Conservation (phyloP, 2,888 invertebrate species). For the Drosophila limbata region DNA sequence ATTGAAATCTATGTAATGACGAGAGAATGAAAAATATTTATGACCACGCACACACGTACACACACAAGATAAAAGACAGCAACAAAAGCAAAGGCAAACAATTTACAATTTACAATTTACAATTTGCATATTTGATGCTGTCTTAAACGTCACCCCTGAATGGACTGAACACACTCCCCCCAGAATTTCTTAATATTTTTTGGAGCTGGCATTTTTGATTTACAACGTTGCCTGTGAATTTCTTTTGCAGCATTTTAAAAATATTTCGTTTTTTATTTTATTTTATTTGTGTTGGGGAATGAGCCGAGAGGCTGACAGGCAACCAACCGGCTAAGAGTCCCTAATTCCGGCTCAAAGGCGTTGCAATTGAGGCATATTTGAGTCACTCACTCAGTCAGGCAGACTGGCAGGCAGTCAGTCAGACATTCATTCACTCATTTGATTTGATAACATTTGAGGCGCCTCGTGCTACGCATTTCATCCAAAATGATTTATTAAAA, state of each 20-base stretch:
- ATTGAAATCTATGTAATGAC: slow-evolving; percentile 48
- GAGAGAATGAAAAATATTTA: slow-evolving; percentile 36
- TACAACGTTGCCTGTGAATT: slow-evolving; percentile 56
- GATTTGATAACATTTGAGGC: slow-evolving; percentile 70
- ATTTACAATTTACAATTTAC: slow-evolving; percentile 57
- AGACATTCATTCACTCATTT: slow-evolving; percentile 63
- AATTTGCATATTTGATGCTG: slow-evolving; percentile 77
- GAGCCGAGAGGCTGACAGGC: slow-evolving; percentile 27
- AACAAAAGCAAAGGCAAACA: slow-evolving; percentile 37
- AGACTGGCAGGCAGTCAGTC: slow-evolving; percentile 9
- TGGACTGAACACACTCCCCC: slow-evolving; percentile 1
- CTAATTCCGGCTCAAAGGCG: slow-evolving; percentile 54
- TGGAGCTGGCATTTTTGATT: slow-evolving; percentile 72
- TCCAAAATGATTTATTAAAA: slow-evolving; percentile 79
- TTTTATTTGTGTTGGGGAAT: slow-evolving; percentile 25
- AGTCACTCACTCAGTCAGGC: slow-evolving; percentile 46
- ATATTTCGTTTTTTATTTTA: slow-evolving; percentile 33
- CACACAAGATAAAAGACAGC: slow-evolving; percentile 25
- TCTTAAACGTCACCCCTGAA: slow-evolving; percentile 45
- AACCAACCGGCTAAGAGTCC: slow-evolving; percentile 57
- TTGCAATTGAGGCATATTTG: slow-evolving; percentile 39
- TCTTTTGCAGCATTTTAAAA: slow-evolving; percentile 58
- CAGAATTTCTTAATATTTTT: slow-evolving; percentile 47
- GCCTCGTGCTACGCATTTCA: slow-evolving; percentile 64
- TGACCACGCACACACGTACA: slow-evolving; percentile 34